These are phyloP conservation scores for Virgularia gustaviana DNA, from an alignment of 92 coral and sea anemone genomes.

Conservation along the genomic window DNA sequence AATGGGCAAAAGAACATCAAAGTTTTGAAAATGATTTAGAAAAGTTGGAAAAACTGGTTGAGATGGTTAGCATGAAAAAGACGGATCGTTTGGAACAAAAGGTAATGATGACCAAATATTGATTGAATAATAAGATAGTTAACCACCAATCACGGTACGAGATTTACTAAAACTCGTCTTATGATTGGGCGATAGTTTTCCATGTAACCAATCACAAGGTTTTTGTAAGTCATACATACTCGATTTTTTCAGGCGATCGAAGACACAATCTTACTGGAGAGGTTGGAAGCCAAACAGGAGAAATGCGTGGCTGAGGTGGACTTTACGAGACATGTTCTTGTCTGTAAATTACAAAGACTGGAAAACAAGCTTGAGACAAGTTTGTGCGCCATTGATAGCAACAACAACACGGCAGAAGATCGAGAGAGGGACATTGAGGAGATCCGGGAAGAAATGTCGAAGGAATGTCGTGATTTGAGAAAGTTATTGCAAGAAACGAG, in stretches of 20 bases:
- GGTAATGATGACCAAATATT: not conserved
- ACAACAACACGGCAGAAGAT: conserved; percentile 38
- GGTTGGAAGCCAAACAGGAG: conserved; percentile 92
- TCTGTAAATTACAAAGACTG: conserved; percentile 74
- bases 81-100: conserved; percentile 10
- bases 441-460: conserved; percentile 63
- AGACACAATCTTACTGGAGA: conserved; percentile 53
- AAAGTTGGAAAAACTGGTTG: conserved; percentile 31
- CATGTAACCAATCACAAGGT: no score
- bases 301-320: conserved; percentile 90
- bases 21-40: conserved; percentile 37
- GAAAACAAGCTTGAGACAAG: conserved; percentile 76
- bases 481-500: conserved; percentile 62
- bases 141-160: not conserved
- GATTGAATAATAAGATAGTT: no score
- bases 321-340: conserved; percentile 83
- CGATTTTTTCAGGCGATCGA: not conserved
- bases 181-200: no score
- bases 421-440: conserved; percentile 52
- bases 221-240: no score
- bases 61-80: conserved; percentile 26
- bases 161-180: no score
- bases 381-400: conserved; percentile 63
- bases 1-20: conserved; percentile 40
- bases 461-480: conserved; percentile 75